A percentile compares a stretch with the other conserved stretches of the same genome.
phyloP scores from a whole-genome alignment of 2,888 invertebrate species.

The Dynastes maya region DNA sequence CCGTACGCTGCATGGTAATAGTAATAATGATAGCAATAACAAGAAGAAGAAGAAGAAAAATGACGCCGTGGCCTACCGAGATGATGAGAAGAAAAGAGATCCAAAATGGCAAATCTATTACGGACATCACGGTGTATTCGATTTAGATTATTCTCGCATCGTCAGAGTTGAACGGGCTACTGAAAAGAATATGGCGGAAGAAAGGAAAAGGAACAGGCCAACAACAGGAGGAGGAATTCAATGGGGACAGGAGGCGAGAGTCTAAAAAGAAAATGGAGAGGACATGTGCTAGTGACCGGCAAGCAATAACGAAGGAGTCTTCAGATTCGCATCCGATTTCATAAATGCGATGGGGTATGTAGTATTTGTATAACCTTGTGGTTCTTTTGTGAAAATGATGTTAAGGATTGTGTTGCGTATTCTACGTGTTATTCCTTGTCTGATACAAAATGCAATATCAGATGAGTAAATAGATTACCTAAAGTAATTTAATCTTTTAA shows the following conservation, averaged over 20 bases:
- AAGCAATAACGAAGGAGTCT: no score
- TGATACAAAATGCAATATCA: no score
- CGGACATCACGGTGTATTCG: slow-evolving; percentile 17
- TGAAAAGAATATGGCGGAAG: background rate
- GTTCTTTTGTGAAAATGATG: no score
- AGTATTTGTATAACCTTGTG: no score
- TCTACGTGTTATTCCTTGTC: no score
- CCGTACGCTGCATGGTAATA: background rate
- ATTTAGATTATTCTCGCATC: slow-evolving; percentile 38
- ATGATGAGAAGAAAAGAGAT: background rate
- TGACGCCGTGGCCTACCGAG: no score
- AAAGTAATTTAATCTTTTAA: no score
- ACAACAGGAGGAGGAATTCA: no score
- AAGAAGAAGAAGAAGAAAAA: background rate
- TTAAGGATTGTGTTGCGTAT: no score
- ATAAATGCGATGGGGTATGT: no score
- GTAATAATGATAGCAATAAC: background rate
- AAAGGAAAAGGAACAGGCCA: background rate
- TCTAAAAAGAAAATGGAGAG: background rate
- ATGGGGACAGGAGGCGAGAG: background rate
- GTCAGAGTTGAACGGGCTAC: slow-evolving; percentile 6
- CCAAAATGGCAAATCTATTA: slow-evolving; percentile 11
- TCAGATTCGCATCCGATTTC: no score
- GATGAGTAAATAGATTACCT: no score
- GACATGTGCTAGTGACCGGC: background rate